phyloP scores from a whole-genome alignment of 1,140 invertebrate genomes.

The Lucilia sericata region DNA sequence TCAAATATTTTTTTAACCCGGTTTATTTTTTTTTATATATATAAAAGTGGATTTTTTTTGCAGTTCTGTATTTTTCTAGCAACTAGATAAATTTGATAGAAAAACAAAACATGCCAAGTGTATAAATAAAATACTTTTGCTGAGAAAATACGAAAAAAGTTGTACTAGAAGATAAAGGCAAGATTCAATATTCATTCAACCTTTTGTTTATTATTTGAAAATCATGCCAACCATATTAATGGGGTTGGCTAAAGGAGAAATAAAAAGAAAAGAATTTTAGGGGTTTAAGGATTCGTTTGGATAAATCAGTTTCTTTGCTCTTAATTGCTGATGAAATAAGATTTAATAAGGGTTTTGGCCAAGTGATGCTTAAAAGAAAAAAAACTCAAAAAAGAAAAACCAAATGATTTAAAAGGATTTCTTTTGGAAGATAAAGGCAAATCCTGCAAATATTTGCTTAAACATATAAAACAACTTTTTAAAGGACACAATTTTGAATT shows the following conservation, averaged over 20 bases:
- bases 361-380: no score
- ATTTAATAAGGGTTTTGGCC: no score
- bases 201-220: conserved; percentile 17
- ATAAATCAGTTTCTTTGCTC: background rate
- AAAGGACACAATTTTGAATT: no score
- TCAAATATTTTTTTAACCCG: conserved; percentile 29
- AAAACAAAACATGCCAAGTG: conserved; percentile 23
- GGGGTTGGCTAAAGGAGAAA: background rate
- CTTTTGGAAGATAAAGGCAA: no score
- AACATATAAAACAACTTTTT: no score
- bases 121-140: conserved; percentile 5
- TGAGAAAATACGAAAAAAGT: background rate
- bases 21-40: background rate
- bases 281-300: no score
- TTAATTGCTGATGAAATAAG: no score
- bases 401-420: no score
- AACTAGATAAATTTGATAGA: conserved; percentile 9
- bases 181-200: conserved; percentile 8
- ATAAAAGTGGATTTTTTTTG: background rate
- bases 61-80: background rate
- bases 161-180: background rate
- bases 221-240: conserved; percentile 29
- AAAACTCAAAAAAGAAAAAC: no score
- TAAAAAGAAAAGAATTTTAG: no score
- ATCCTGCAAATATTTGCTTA: no score